Evolutionary conservation across 2,113 vertebrate genomes (phyloP).

Genomic region (Pogonocichla stellata): DNA sequence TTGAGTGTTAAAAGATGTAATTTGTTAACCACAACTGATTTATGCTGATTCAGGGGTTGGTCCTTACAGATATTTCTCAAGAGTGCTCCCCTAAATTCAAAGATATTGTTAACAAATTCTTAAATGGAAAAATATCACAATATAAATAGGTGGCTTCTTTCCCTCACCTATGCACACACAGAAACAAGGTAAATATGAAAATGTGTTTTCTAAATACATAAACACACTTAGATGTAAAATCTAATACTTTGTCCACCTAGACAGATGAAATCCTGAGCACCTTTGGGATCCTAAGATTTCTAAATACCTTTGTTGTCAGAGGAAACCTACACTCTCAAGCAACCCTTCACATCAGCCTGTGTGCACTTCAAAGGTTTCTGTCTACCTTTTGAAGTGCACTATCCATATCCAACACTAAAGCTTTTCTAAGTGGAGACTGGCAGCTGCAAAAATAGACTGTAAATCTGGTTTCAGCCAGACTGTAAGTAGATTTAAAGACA

Average conservation of each 20-base stretch:
- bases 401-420: neutral
- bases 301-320: neutral
- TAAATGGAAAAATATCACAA: neutral
- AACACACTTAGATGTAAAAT: neutral
- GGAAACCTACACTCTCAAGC: neutral
- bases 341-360: neutral
- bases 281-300: neutral
- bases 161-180: neutral
- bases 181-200: neutral
- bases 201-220: neutral
- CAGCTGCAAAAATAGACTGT: constrained; percentile 63
- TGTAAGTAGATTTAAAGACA: constrained; percentile 60
- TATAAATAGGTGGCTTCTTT: neutral
- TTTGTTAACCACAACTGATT: neutral
- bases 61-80: neutral
- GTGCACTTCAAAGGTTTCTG: constrained; percentile 46
- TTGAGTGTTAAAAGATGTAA: neutral
- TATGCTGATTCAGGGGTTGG: neutral
- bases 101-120: neutral
- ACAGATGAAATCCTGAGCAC: neutral
- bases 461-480: constrained; percentile 64
- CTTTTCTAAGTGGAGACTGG: constrained; percentile 51
- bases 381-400: constrained; percentile 52
- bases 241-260: neutral
- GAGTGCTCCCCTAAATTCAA: neutral